Evolutionary conservation across 1,140 invertebrate species (phyloP), one percentile per base, ranked within the genome.

Genomic region (Triops longicaudatus): DNA sequence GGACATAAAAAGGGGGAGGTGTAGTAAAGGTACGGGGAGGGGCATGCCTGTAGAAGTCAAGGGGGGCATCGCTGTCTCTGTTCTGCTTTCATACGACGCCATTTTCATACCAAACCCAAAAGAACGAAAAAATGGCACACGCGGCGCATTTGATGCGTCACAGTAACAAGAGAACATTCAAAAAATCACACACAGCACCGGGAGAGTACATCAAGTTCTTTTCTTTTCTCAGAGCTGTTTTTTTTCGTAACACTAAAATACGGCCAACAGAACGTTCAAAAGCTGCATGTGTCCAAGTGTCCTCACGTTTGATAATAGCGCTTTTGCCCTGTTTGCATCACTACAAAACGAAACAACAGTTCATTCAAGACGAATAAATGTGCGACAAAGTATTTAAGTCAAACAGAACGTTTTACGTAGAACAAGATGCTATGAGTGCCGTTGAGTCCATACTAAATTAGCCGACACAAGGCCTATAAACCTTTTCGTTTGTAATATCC

Each of bases 111-210:
- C 50, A 63, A 63, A 17, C 22, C 50, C 31, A 37, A 37, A 37
- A 37, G 31, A 37, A 37, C 31, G 31, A 63, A 63, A 63, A 63
- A 63, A 63, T 63, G 50, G 50, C 50, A 63, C 50, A 63, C 50
- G 50, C 50, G 50, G 50, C 50, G 50, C 50, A 63, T 63, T 63
- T 63, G 50, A 63, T 63, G 50, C 50, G 50, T 63, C 50, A 63
- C 50, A 63, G 4, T 63, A 63, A 63, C 50, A 63, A 63, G 50
- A 22, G 22, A 63, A 63, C 50, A 22, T 63, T 14, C 9, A 63
- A n/a, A 37, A 37, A 63, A 63, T 63, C 50, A 63, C 50, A 63
- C 50, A 63, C 50, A 63, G 50, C 50, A 63, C 50, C 50, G 50
- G 50, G 50, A 22, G 50, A 63, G 50, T 63, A 63, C 22, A 63